Evolutionary conservation across 2,797 vertebrate species (phyloP).

Genomic region (Crocidura indochinensis): DNA sequence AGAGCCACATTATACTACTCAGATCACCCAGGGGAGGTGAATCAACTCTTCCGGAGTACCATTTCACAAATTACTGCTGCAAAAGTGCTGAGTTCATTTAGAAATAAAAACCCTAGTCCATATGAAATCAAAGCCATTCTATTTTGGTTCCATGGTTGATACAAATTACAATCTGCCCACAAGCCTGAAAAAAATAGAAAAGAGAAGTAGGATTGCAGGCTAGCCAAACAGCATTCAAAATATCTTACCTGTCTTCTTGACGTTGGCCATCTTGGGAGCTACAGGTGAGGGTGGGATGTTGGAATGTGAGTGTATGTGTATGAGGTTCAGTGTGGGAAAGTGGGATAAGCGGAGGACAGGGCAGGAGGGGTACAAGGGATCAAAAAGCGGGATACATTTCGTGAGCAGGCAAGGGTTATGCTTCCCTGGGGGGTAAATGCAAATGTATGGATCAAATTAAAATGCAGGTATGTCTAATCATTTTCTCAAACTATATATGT

Average conservation of each 20-base stretch:
- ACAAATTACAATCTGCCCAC: slow-evolving; percentile 85
- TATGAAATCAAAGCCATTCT: slow-evolving; percentile 31
- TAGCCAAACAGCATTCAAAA: slow-evolving; percentile 79
- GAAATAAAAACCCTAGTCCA: slow-evolving; percentile 58
- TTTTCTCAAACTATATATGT: slow-evolving; percentile 85
- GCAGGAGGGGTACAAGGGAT: slow-evolving; percentile 14
- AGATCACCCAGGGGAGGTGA: slow-evolving; percentile 81
- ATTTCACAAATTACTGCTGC: slow-evolving; percentile 68
- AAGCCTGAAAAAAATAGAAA: slow-evolving; percentile 81
- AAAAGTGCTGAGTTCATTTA: slow-evolving; percentile 57
- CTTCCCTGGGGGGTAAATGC: slow-evolving; percentile 73
- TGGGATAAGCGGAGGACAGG: slow-evolving; percentile 69
- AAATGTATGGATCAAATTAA: slow-evolving; percentile 84
- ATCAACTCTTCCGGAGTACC: slow-evolving; percentile 83
- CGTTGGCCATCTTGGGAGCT: slow-evolving; percentile 86
- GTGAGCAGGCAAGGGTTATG: slow-evolving; percentile 82
- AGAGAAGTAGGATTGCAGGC: slow-evolving; percentile 58
- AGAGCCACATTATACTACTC: slow-evolving; percentile 73
- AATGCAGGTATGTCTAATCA: slow-evolving; percentile 85
- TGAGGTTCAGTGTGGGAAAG: slow-evolving; percentile 72
- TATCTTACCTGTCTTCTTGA: slow-evolving; percentile 85
- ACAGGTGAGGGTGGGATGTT: slow-evolving; percentile 85
- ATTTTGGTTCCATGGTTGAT: slow-evolving; percentile 52
- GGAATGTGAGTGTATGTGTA: slow-evolving; percentile 79
- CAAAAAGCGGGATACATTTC: slow-evolving; percentile 74